These are phyloP conservation scores for Hypselothyrea guttata DNA, from an alignment of 2,888 invertebrate genomes.

Conservation along the genomic window DNA sequence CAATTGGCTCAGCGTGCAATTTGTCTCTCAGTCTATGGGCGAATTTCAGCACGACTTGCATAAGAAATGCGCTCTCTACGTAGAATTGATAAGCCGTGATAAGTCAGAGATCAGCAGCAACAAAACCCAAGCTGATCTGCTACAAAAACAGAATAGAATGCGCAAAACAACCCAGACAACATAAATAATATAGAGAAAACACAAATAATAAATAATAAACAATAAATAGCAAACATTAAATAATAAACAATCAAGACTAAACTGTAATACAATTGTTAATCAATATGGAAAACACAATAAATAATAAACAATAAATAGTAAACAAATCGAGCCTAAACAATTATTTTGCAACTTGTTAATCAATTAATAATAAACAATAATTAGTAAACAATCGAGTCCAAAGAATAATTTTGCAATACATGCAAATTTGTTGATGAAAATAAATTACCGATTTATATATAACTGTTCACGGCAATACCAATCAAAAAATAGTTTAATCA, in stretches of 20 bases:
- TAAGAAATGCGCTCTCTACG: constrained; percentile 42
- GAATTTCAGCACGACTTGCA: constrained; percentile 57
- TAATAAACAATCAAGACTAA: constrained; percentile 1
- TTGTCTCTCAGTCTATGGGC: constrained; percentile 27
- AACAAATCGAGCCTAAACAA: too few relatives aligned
- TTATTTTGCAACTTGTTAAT: too few relatives aligned
- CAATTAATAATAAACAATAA: too few relatives aligned
- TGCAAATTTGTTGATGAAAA: too few relatives aligned
- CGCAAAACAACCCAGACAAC: constrained; percentile 41
- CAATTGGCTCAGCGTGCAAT: constrained; percentile 35
- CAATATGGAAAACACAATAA: neutral
- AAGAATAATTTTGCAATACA: neutral
- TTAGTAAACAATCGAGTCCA: too few relatives aligned
- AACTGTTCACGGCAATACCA: too few relatives aligned
- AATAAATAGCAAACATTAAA: neutral
- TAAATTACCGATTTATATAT: too few relatives aligned
- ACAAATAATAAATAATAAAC: constrained; percentile 12
- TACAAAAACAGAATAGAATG: constrained; percentile 15
- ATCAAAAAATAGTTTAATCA: neutral
- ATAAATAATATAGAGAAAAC: constrained; percentile 20
- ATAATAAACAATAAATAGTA: neutral
- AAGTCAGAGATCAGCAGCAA: constrained; percentile 39
- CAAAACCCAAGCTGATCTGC: constrained; percentile 37
- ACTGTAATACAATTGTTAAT: neutral
- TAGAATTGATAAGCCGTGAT: constrained; percentile 32